Conservation (phyloP, 2,113 vertebrate species). For the Megaptera novaeangliae region DNA sequence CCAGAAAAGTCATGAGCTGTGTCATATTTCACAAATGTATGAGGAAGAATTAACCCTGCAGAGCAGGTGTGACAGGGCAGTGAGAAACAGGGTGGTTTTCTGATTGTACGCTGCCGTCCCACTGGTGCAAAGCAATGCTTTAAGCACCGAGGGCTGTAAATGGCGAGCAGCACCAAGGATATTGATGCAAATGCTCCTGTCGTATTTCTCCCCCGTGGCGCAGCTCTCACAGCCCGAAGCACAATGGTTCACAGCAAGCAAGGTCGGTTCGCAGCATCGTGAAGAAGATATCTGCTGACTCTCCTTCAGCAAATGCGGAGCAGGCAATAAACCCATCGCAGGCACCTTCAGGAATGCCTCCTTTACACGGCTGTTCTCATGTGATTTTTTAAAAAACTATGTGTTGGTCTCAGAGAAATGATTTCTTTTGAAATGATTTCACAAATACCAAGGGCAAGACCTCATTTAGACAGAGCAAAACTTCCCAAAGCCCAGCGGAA, state of each 20-base stretch:
- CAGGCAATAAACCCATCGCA: accelerated
- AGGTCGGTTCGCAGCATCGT: neutral
- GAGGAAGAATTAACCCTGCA: neutral
- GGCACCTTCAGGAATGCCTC: neutral
- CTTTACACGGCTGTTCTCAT: neutral
- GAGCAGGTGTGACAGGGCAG: neutral
- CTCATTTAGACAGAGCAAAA: constrained; percentile 28
- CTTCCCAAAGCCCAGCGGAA: neutral
- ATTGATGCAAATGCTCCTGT: accelerated
- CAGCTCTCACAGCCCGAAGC: neutral
- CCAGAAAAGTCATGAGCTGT: neutral
- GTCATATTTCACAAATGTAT: neutral
- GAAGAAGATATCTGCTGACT: neutral
- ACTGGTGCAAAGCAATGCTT: neutral
- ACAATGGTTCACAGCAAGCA: neutral
- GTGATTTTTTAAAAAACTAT: neutral
- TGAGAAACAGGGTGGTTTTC: neutral
- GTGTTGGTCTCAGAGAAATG: neutral
- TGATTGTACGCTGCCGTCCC: accelerated
- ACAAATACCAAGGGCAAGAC: constrained; percentile 61
- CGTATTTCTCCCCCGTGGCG: neutral
- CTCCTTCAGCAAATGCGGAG: neutral
- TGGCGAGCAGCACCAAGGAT: neutral
- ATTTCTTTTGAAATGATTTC: constrained; percentile 59
- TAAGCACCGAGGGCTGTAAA: neutral